phyloP scores from a whole-genome alignment of 2,113 vertebrate species.

The Anser cygnoides region DNA sequence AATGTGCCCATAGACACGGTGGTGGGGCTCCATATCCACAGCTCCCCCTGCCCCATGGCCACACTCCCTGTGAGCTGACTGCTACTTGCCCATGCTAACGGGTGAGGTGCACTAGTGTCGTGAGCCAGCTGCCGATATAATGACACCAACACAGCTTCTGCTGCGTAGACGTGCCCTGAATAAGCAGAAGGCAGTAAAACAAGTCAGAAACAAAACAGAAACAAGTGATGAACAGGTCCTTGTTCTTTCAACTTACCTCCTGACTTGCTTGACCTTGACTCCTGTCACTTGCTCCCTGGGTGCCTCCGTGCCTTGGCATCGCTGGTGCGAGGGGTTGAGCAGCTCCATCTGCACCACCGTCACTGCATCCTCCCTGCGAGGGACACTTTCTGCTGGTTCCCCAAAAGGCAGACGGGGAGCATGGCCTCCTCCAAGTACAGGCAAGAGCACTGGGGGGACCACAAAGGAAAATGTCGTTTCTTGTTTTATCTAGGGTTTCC shows the following conservation, averaged over 20 bases:
- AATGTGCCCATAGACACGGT: rapidly evolving
- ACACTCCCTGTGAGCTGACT: neutral
- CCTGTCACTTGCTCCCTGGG: neutral
- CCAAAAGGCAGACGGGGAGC: neutral
- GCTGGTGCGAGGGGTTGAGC: neutral
- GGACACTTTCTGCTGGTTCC: neutral
- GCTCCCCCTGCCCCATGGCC: neutral
- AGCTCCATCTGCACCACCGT: neutral
- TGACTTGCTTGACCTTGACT: too few relatives aligned
- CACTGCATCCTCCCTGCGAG: neutral
- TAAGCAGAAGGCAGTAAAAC: neutral
- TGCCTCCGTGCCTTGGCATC: neutral
- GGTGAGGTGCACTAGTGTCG: rapidly evolving
- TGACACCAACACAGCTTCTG: neutral
- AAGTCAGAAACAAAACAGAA: neutral
- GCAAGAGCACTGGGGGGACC: neutral
- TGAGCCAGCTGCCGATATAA: rapidly evolving
- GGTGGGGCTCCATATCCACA: neutral
- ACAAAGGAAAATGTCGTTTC: neutral
- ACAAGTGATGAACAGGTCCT: neutral
- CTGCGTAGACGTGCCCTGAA: rapidly evolving
- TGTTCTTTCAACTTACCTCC: neutral
- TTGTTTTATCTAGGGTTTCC: neutral
- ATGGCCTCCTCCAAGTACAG: neutral
- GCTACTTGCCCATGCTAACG: rapidly evolving